A percentile compares a stretch with the other conserved stretches of the same genome.
Conservation (phyloP, 2,888 invertebrate genomes). For the Caenorhabditis sp. region DNA sequence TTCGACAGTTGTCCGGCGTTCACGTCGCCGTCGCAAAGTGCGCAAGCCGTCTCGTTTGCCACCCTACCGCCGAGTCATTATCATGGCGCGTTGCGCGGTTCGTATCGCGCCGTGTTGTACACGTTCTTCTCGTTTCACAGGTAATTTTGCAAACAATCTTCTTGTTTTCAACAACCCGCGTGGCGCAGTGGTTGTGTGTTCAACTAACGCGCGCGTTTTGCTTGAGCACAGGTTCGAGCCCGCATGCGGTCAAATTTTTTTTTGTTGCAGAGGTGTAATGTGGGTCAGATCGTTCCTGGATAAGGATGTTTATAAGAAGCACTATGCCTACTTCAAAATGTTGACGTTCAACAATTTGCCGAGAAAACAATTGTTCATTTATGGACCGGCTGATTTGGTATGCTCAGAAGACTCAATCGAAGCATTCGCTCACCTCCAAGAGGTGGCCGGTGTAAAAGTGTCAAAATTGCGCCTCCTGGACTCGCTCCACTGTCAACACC, state of each 20-base stretch:
- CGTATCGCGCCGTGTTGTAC: conserved; percentile 55
- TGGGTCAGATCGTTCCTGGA: conserved; percentile 62
- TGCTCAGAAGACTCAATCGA: conserved; percentile 50
- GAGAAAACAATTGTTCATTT: conserved; percentile 77
- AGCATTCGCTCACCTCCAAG: conserved; percentile 36
- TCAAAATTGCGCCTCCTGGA: conserved; percentile 74
- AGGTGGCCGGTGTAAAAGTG: conserved; percentile 25
- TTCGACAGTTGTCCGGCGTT: conserved; percentile 68
- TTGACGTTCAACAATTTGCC: conserved; percentile 59
- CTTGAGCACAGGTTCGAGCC: too few species aligned
- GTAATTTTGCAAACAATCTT: conserved; percentile 5
- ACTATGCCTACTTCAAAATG: conserved; percentile 66
- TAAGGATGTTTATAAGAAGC: conserved; percentile 55
- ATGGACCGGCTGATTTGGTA: conserved; percentile 52
- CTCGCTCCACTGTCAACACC: conserved; percentile 81
- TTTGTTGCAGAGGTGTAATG: conserved; percentile 50
- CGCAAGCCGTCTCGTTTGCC: conserved; percentile 66
- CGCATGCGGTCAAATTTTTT: too few species aligned
- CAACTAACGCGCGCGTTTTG: too few species aligned
- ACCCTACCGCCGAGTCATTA: conserved; percentile 58
- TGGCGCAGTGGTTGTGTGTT: too few species aligned
- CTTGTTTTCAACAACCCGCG: neutral
- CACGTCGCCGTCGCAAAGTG: conserved; percentile 62
- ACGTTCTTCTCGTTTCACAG: conserved; percentile 60
- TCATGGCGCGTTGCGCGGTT: conserved; percentile 46